These are phyloP conservation scores for Brenthis daphne DNA, from an alignment of 2,888 invertebrate genomes.

Conservation along the genomic window DNA sequence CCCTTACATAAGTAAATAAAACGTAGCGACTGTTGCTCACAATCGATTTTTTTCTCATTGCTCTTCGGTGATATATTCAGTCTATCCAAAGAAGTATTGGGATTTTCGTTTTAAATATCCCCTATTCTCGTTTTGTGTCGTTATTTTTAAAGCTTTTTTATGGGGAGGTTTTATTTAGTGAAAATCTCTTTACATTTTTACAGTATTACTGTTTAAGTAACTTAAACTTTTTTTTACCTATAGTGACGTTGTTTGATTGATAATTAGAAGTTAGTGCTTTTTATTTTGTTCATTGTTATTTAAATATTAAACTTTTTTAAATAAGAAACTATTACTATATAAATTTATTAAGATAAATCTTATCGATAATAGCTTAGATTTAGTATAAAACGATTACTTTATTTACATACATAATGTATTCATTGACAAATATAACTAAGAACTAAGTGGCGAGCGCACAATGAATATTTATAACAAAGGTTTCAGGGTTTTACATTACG, in stretches of 20 bases:
- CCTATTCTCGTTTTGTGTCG: conserved; percentile 39
- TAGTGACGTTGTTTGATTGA: no score
- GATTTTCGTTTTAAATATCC: conserved; percentile 41
- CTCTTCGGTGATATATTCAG: conserved; percentile 56
- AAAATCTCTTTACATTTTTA: conserved; percentile 4
- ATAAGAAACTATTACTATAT: no score
- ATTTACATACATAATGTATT: no score
- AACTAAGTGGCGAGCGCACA: not conserved
- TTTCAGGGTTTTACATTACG: not conserved
- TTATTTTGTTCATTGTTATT: not conserved
- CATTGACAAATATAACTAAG: no score
- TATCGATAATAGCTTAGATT: no score
- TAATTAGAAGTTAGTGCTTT: not conserved
- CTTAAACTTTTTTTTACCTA: not conserved
- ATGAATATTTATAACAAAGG: not conserved
- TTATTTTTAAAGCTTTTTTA: conserved; percentile 36
- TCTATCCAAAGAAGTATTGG: conserved; percentile 48
- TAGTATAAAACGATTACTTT: no score
- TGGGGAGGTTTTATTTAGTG: conserved; percentile 34
- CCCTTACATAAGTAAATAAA: conserved; percentile 60
- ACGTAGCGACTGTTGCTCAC: conserved; percentile 50
- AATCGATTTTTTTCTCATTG: conserved; percentile 65
- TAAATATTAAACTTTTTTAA: no score
- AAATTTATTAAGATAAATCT: no score
- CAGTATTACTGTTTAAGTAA: not conserved